Percentiles rank a stretch among this genome's conserved stretches.
Conservation (phyloP, 1,140 invertebrate genomes). For the Caligus rogercresseyi region DNA sequence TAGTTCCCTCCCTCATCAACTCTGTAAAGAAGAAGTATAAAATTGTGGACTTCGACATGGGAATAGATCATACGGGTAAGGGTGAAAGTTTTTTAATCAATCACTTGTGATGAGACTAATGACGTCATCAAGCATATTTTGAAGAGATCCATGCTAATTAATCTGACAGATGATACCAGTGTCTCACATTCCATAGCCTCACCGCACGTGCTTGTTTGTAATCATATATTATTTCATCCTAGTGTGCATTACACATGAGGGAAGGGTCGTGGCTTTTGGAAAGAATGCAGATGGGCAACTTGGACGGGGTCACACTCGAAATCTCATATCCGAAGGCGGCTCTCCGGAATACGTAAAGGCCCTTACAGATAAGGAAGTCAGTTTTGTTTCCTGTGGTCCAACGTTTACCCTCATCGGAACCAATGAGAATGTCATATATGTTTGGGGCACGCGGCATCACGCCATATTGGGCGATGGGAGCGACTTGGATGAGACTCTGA, state of each 20-base stretch:
- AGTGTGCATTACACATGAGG: conserved; percentile 27
- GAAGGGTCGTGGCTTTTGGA: conserved; percentile 43
- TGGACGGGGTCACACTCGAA: conserved; percentile 37
- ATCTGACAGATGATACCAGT: too few species aligned
- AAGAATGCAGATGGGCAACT: conserved; percentile 41
- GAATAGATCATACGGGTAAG: conserved; percentile 32
- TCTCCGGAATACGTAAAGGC: conserved; percentile 17
- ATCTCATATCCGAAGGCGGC: conserved; percentile 19
- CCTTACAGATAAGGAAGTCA: conserved; percentile 28
- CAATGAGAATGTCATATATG: conserved; percentile 44
- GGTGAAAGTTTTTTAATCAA: neutral
- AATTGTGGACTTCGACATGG: conserved; percentile 22
- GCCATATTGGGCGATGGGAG: conserved; percentile 25
- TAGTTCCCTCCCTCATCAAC: conserved; percentile 31
- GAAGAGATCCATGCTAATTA: too few species aligned
- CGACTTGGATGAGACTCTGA: conserved; percentile 20
- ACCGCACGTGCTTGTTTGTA: too few species aligned
- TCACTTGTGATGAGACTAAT: neutral
- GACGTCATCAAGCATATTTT: neutral
- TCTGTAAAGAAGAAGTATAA: conserved; percentile 28
- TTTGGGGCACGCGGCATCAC: conserved; percentile 43
- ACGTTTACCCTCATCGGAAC: conserved; percentile 45
- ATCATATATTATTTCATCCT: neutral
- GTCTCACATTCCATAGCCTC: conserved; percentile 9
- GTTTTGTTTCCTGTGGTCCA: conserved; percentile 40